Evolutionary conservation across 2,888 invertebrate species (phyloP).

Genomic region (Sinotaia quadrata): DNA sequence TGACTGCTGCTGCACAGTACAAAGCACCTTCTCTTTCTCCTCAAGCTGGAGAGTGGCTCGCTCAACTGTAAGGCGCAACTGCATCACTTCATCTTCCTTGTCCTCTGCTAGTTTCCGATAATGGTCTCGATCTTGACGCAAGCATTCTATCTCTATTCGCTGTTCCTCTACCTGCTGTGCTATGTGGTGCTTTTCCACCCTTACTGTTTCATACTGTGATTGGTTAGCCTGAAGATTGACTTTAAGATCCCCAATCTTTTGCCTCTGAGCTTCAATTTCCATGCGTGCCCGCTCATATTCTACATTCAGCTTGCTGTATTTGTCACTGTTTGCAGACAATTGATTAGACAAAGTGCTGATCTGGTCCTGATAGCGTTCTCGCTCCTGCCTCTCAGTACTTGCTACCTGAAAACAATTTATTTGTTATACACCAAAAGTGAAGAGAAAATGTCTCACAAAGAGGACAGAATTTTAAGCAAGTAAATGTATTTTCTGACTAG

Average conservation of each 20-base stretch:
- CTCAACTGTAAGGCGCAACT: conserved; percentile 54
- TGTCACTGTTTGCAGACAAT: conserved; percentile 59
- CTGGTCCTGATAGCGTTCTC: conserved; percentile 57
- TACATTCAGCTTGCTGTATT: conserved; percentile 51
- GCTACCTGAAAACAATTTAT: conserved; percentile 56
- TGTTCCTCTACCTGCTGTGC: conserved; percentile 52
- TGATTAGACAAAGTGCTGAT: conserved; percentile 57
- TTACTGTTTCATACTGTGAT: background rate
- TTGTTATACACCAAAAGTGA: no score
- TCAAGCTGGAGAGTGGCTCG: conserved; percentile 60
- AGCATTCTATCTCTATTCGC: conserved; percentile 50
- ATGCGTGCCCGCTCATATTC: conserved; percentile 53
- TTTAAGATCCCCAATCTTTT: conserved; percentile 46
- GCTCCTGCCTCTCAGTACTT: conserved; percentile 59
- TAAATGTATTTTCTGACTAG: no score
- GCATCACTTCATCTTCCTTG: conserved; percentile 54
- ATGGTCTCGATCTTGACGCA: conserved; percentile 59
- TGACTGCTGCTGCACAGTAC: conserved; percentile 59
- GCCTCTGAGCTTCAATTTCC: conserved; percentile 50
- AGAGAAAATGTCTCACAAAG: no score
- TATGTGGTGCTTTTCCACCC: conserved; percentile 53
- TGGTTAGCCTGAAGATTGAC: conserved; percentile 7
- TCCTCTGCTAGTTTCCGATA: conserved; percentile 60
- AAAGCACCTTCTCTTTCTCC: conserved; percentile 64
- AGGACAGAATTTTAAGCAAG: no score